These are phyloP conservation scores for Metacarcinus magister DNA, from an alignment of 2,888 invertebrate genomes.

Conservation along the genomic window DNA sequence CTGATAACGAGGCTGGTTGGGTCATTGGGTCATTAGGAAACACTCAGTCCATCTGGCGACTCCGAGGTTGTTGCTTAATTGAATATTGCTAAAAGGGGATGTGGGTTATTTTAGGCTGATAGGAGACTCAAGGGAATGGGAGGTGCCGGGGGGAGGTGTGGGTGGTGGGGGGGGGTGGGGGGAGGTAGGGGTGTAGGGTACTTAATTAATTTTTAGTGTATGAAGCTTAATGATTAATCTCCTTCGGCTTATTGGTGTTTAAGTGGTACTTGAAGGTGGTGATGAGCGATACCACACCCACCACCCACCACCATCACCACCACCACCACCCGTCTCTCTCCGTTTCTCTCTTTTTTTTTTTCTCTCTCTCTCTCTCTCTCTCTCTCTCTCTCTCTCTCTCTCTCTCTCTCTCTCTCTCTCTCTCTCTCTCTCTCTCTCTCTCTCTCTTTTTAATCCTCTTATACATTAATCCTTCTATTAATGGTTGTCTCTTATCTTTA, in stretches of 20 bases:
- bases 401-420: no score
- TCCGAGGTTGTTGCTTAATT: slow-evolving; percentile 64
- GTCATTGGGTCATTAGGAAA: slow-evolving; percentile 74
- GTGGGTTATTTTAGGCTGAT: slow-evolving; percentile 64
- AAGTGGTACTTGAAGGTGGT: slow-evolving; percentile 13
- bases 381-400: no score
- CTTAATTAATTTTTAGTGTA: slow-evolving; percentile 51
- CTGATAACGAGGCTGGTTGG: slow-evolving; percentile 75
- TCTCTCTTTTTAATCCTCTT: background rate
- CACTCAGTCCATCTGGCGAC: slow-evolving; percentile 75
- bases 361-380: background rate
- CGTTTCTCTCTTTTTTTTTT: background rate
- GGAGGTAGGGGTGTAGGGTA: slow-evolving; percentile 44
- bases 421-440: background rate
- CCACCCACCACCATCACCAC: background rate
- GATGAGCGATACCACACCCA: slow-evolving; percentile 1
- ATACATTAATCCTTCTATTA: slow-evolving; percentile 5
- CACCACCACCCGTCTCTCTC: background rate
- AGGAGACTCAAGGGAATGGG: background rate
- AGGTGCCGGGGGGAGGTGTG: background rate
- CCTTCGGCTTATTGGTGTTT: slow-evolving; percentile 37
- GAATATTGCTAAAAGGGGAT: slow-evolving; percentile 69
- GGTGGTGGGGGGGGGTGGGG: background rate
- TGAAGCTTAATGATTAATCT: slow-evolving; percentile 51
- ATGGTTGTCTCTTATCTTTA: slow-evolving; percentile 20